Evolutionary conservation across 1,140 invertebrate genomes (phyloP).

Genomic region (Drosophila kohkoa): DNA sequence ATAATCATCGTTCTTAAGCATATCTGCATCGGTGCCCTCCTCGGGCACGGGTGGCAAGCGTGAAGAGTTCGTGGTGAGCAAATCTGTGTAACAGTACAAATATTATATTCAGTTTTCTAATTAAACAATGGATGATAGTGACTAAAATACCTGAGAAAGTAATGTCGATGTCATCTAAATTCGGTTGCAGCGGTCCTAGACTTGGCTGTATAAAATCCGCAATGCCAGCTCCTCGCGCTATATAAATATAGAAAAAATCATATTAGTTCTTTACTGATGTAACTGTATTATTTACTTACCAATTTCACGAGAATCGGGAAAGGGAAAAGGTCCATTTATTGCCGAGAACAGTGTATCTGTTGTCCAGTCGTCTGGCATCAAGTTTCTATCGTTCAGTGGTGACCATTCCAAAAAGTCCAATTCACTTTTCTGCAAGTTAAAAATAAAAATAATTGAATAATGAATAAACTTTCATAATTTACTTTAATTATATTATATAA

Average conservation of each 20-base stretch:
- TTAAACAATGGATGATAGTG: neutral
- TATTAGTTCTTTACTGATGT: neutral
- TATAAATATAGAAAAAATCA: neutral
- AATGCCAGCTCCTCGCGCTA: conserved; percentile 89
- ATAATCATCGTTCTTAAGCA: conserved; percentile 81
- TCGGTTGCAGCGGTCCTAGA: conserved; percentile 97
- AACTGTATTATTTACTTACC: conserved; percentile 87
- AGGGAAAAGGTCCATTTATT: conserved; percentile 96
- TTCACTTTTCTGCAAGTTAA: conserved; percentile 88
- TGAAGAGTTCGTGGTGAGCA: conserved; percentile 63
- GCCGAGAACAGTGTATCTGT: conserved; percentile 96
- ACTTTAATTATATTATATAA: too few species aligned
- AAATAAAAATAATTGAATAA: neutral
- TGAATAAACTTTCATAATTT: too few species aligned
- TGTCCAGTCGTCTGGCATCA: conserved; percentile 88
- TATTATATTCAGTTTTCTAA: neutral
- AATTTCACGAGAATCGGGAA: conserved; percentile 98
- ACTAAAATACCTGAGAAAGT: conserved; percentile 89
- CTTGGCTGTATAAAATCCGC: conserved; percentile 99
- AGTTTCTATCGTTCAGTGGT: conserved; percentile 90
- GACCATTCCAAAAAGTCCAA: conserved; percentile 92
- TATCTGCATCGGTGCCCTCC: conserved; percentile 84
- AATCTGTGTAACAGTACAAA: conserved; percentile 45
- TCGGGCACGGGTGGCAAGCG: conserved; percentile 87
- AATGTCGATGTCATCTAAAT: conserved; percentile 97